Conservation (phyloP, 2,113 vertebrate species). For the Nesoenas mayeri region DNA sequence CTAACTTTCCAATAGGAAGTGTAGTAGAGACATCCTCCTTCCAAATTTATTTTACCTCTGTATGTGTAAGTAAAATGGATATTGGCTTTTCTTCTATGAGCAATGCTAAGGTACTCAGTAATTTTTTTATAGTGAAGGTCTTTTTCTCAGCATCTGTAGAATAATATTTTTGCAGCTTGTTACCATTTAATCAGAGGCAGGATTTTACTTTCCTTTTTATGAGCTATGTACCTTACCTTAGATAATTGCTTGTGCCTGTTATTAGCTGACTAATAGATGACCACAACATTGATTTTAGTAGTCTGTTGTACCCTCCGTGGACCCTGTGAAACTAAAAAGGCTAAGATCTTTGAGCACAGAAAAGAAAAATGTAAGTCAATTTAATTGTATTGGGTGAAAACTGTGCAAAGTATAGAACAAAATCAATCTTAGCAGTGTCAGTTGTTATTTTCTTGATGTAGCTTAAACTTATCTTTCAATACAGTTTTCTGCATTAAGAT, state of each 20-base stretch:
- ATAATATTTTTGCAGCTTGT: neutral
- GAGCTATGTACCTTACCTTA: neutral
- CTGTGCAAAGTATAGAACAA: neutral
- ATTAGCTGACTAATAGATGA: conserved; percentile 11
- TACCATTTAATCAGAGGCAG: neutral
- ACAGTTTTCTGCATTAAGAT: neutral
- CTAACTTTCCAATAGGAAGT: neutral
- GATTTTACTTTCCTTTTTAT: neutral
- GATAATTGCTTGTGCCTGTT: conserved; percentile 5
- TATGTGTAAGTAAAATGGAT: neutral
- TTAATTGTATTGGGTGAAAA: neutral
- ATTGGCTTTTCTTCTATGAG: neutral
- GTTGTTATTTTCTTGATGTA: neutral
- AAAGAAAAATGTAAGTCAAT: neutral
- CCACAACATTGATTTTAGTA: neutral
- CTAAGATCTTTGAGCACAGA: neutral
- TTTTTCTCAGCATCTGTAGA: neutral
- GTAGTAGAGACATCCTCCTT: neutral
- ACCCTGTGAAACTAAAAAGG: neutral
- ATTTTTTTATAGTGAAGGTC: neutral
- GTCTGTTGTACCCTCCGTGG: neutral
- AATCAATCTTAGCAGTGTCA: neutral
- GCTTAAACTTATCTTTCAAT: neutral
- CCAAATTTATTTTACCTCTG: neutral
- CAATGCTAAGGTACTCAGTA: neutral